Evolutionary conservation across 2,888 invertebrate species (phyloP).

Genomic region (Agrochola circellaris): DNA sequence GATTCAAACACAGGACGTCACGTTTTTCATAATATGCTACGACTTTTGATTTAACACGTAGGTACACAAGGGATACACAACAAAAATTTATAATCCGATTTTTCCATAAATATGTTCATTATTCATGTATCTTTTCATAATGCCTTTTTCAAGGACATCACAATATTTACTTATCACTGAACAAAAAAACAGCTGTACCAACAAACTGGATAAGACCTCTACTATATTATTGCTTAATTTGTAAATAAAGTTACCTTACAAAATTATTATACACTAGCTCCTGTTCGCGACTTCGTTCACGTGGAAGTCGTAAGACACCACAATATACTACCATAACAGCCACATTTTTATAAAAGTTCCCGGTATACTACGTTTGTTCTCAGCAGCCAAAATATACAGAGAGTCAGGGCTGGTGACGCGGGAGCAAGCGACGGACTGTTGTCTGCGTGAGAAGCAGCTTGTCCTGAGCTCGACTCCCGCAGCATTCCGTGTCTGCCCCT

Average conservation of each 20-base stretch:
- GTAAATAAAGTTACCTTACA: slow-evolving; percentile 4
- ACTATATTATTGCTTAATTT: slow-evolving; percentile 8
- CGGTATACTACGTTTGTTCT: too few relatives aligned
- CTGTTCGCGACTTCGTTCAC: too few relatives aligned
- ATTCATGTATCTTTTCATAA: neutral
- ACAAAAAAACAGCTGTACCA: slow-evolving; percentile 13
- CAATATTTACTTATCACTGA: neutral
- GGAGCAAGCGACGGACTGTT: too few relatives aligned
- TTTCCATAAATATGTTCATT: neutral
- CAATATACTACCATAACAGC: too few relatives aligned
- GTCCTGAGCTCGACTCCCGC: too few relatives aligned
- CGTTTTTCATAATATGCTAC: neutral
- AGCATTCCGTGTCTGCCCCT: too few relatives aligned
- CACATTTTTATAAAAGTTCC: too few relatives aligned
- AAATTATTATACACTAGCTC: neutral
- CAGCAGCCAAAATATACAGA: too few relatives aligned
- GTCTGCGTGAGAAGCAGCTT: too few relatives aligned
- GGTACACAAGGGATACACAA: too few relatives aligned
- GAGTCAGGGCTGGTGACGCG: too few relatives aligned
- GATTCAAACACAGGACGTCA: neutral
- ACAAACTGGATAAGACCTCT: neutral
- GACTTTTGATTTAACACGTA: neutral
- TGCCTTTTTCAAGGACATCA: neutral
- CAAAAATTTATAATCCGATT: neutral
- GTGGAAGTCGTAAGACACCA: too few relatives aligned